Evolutionary conservation across 2,888 invertebrate genomes (phyloP).

Genomic region (Matsumyia berberina): DNA sequence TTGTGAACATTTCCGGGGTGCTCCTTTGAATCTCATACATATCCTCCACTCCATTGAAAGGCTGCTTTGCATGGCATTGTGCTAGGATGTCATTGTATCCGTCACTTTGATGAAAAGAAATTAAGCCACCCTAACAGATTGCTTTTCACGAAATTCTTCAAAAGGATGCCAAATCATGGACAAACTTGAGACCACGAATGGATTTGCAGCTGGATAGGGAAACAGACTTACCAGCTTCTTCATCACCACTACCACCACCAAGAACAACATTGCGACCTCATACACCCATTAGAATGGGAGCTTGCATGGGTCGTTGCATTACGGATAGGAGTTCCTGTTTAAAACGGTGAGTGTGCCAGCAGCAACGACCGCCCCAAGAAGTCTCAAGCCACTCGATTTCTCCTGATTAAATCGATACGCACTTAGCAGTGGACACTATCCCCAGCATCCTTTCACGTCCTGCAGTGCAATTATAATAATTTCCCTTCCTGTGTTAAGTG

Average conservation of each 20-base stretch:
- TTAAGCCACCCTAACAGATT: conserved; percentile 25
- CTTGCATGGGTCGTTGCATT: conserved; percentile 79
- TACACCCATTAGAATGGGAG: conserved; percentile 76
- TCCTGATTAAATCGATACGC: conserved; percentile 66
- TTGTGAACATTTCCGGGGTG: neutral
- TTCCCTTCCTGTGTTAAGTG: conserved; percentile 20
- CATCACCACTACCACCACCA: conserved; percentile 10
- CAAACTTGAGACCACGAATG: conserved; percentile 51
- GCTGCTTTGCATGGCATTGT: conserved; percentile 8
- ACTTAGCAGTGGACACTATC: conserved; percentile 2
- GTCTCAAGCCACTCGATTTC: conserved; percentile 24
- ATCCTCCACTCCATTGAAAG: neutral
- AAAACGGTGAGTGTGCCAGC: conserved; percentile 75
- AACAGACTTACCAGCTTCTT: conserved; percentile 36
- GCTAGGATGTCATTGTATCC: conserved; percentile 35
- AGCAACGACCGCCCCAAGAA: conserved; percentile 44
- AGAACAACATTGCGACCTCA: neutral
- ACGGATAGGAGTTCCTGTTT: conserved; percentile 74
- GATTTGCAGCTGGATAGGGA: conserved; percentile 68
- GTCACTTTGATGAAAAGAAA: neutral
- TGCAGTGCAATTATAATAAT: conserved; percentile 27
- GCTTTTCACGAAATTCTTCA: neutral
- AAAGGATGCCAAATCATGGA: conserved; percentile 69
- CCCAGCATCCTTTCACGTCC: conserved; percentile 7
- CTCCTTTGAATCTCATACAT: conserved; percentile 11